Percentiles rank a stretch among this genome's conserved stretches.
phyloP scores from a whole-genome alignment of 1,140 invertebrate genomes.

The Myzus persicae region DNA sequence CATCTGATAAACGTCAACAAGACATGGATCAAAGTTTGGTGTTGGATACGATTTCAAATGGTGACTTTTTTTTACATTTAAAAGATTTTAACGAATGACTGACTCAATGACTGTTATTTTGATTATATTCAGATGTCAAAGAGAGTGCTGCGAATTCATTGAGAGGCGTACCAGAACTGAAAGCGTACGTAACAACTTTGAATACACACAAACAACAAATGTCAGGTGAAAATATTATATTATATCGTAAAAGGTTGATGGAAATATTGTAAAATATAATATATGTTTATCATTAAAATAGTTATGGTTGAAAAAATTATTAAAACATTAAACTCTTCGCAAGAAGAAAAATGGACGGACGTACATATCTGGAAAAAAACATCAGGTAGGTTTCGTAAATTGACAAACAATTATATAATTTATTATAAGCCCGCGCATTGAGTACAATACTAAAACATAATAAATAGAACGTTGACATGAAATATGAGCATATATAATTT shows the following conservation, averaged over 20 bases:
- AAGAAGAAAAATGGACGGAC: not conserved
- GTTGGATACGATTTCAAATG: not conserved
- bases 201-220: not conserved
- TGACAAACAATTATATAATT: not conserved
- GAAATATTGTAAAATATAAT: not conserved
- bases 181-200: not conserved
- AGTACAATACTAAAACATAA: not conserved
- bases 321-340: not conserved
- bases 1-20: not conserved
- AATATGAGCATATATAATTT: not conserved
- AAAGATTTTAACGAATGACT: not conserved
- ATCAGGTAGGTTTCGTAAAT: not conserved
- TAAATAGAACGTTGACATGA: not conserved
- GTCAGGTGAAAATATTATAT: conserved; percentile 5
- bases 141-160: not conserved
- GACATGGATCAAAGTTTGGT: not conserved
- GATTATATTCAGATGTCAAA: not conserved
- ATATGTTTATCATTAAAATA: not conserved
- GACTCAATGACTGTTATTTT: not conserved
- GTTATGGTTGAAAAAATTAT: not conserved
- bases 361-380: not conserved
- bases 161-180: not conserved
- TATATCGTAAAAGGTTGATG: not conserved
- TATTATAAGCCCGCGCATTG: not conserved
- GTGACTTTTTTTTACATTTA: not conserved